Base-by-base conservation (phyloP, 2,888 invertebrate genomes). In the Branchellion lobata region DNA sequence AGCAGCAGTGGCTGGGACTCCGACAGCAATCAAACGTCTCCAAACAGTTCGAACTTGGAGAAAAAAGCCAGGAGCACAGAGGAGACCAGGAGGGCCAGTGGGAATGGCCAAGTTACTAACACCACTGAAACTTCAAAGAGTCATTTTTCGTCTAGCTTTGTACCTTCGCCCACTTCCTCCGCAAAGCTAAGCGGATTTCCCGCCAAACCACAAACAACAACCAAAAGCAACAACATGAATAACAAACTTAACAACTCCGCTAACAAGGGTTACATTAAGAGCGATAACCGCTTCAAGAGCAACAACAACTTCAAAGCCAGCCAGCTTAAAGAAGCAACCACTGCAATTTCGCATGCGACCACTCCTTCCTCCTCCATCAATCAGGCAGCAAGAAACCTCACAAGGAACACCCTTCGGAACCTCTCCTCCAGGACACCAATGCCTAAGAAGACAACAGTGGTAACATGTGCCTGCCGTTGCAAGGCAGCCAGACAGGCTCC, bases 1-100 rank as follows among this genome's bases (percentile, higher is more conserved):
- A 57, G 61, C 24, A 57, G 61, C 61, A 57, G 61, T 57, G 5
- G 24, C 61, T 57, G 61, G 61, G 61, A 57, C 3, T 57, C 61
- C 5, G 61, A 57, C 24, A 8, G 14, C 61, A 47, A 47, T 14
- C 47, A 47, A 47, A n/a, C 61, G 5, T 57, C 61, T 24, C 61
- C 61, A 57, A 57, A 8, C 21, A 8, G 11, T 57, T 57, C 21
- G 5, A 8, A 8, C 5, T 24, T 57, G 61, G 61, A 57, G n/a
- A 57, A 57, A 3, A 8, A 57, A 24, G 21, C 3, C 24, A 57
- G n/a, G 5, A 57, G n/a, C n/a, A n/a, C n/a, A n/a, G n/a, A n/a
- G n/a, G n/a, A n/a, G n/a, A n/a, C n/a, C n/a, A n/a, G n/a, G n/a
- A n/a, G n/a, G n/a, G n/a, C n/a, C n/a, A n/a, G n/a, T n/a, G n/a